Evolutionary conservation across 2,888 invertebrate species (phyloP), one percentile per base, ranked within the genome.

Genomic region (Lasioglossum leucozonium): DNA sequence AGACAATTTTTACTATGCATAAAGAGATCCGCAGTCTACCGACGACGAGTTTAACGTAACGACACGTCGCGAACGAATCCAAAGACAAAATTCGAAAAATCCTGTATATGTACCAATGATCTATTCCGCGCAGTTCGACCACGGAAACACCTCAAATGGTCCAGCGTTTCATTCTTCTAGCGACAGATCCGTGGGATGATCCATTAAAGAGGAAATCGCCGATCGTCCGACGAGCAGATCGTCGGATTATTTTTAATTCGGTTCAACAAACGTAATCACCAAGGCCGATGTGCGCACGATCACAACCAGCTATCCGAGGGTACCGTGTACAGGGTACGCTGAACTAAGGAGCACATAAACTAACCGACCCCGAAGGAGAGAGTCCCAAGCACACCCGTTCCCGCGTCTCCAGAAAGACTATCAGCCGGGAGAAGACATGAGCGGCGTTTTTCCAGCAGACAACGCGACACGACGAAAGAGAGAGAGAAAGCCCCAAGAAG

Each of bases 361-460:
- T n/a, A 58, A 87, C 87, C 90, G 90, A 89, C 89, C 88, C 90
- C 67, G 89, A 88, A 89, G 84, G 80, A 72, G 71, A 81, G 71
- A 72, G 18, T 58, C 58, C 67, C 67, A n/a, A n/a, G 67, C 80
- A 77, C 79, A 89, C 62, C 87, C 87, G 86, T 89, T 84, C 79
- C 77, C 90, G 82, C 87, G 89, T 90, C 87, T 72, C 77, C 73
- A 26, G 47, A 81, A 88, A 81, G 90, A 90, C 90, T 90, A 90
- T 90, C 89, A 84, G 30, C 75, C 77, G 75, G 79, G 83, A 81
- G 82, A 82, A 85, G 87, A 78, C 82, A 76, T 73, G 77, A 77
- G 22, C 30, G 16, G 30, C 44, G 86, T 77, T 82, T 58, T 79
- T 82, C 82, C 83, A 72, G 79, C 78, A 47, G 44, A 55, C 74